Evolutionary conservation across 2,888 invertebrate genomes (phyloP), one percentile per base, ranked within the genome.

Genomic region (Chymomyza procnemis): DNA sequence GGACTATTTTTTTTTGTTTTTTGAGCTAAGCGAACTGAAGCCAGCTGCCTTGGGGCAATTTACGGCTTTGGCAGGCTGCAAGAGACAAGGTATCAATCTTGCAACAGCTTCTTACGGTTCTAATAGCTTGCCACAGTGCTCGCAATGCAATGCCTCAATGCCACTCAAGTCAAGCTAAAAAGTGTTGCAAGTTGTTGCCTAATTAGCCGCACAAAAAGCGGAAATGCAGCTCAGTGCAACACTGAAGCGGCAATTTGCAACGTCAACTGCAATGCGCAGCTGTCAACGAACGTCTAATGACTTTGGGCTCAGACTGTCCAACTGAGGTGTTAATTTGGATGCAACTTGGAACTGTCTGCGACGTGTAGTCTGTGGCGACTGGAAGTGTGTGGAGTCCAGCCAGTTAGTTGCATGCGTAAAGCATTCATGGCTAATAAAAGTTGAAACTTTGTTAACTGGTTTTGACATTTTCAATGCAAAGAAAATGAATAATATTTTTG

Each of bases 301-400:
- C 64, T 57, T 16, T 26, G 16, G 59, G 18, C 47, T 22, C 18
- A 18, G 41, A 12, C 60, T 48, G 60, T 60, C 50, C 18, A 30
- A 19, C 50, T 57, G 64, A 64, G 57, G 64, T 64, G 64, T 64
- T 64, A 64, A 64, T 64, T 64, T 64, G 34, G 34, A 41, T 12
- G 2, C 9, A 41, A 41, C 34, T 41, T 41, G 34, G 34, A 41
- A n/a, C 46, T 41, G 46, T 48, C 4, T 48, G 48, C 14, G n/a
- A 48, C 18, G 8, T 3, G 47, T 4, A 47, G 47, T 47, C 1
- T 26, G 3, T 26, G 56, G 56, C 26, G 34, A 34, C 16, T 61
- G 61, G 19, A 22, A 60, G 48, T 21, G 18, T 19, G 26, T n/a
- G 56, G n/a, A 56, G 56, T 26, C 16, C 57, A 57, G 16, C 18